Evolutionary conservation across 2,113 vertebrate species (phyloP).

Genomic region (Centropus unirufus): DNA sequence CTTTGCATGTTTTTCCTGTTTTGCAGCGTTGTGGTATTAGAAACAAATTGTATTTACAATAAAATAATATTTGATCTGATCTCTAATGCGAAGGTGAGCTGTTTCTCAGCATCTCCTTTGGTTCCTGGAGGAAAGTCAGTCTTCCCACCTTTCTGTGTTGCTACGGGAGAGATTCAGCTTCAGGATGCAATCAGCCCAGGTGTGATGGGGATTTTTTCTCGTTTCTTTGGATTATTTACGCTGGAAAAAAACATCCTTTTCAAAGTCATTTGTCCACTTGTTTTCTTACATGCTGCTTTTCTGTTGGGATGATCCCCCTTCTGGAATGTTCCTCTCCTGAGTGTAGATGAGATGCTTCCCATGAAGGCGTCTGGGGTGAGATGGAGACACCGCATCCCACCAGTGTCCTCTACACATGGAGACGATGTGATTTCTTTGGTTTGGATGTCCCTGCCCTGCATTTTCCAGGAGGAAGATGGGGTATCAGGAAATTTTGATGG

Average conservation of each 20-base stretch:
- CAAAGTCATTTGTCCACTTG: accelerated
- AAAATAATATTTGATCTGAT: background rate
- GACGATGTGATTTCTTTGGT: background rate
- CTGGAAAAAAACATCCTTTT: background rate
- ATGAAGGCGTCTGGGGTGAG: background rate
- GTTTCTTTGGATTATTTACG: background rate
- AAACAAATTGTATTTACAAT: background rate
- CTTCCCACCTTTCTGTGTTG: background rate
- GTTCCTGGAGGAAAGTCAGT: background rate
- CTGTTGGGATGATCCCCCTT: background rate
- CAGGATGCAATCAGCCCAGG: background rate
- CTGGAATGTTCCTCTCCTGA: background rate
- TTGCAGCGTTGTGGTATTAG: accelerated
- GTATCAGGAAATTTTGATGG: background rate
- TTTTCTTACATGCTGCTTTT: background rate
- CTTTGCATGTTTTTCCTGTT: background rate
- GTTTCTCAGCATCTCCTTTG: background rate
- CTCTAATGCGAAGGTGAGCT: background rate
- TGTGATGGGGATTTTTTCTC: too few species aligned
- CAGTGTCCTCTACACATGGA: accelerated
- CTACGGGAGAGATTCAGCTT: background rate
- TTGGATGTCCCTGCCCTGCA: background rate
- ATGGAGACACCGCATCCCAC: accelerated
- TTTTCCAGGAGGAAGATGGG: background rate
- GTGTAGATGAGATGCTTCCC: background rate